phyloP scores from a whole-genome alignment of 2,113 vertebrate genomes.

The Trematocara zebra region DNA sequence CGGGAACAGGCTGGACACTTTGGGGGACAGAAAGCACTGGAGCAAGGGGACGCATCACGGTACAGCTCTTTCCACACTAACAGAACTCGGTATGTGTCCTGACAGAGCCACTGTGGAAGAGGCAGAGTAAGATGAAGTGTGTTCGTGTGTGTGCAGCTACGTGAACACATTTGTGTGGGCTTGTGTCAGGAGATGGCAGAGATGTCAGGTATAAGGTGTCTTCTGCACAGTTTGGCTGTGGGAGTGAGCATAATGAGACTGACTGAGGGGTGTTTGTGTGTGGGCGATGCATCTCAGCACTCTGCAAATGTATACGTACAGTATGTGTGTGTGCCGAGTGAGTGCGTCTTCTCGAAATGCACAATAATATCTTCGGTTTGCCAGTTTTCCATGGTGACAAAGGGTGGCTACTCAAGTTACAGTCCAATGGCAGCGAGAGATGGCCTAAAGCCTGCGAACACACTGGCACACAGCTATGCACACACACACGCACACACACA shows the following conservation, averaged over 20 bases:
- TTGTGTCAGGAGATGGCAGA: slow-evolving; percentile 54
- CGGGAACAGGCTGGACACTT: not conserved
- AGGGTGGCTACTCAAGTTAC: slow-evolving; percentile 28
- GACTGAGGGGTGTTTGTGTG: slow-evolving; percentile 57
- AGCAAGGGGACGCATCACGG: not conserved
- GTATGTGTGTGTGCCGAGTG: not conserved
- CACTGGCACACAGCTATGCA: not conserved
- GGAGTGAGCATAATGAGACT: slow-evolving; percentile 66
- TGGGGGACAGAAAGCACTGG: slow-evolving; percentile 2
- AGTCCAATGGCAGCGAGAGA: slow-evolving; percentile 7
- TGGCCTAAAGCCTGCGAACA: slow-evolving; percentile 14
- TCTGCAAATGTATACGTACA: slow-evolving; percentile 20
- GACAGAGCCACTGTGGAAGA: slow-evolving; percentile 35
- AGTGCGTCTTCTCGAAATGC: slow-evolving; percentile 1
- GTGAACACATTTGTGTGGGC: slow-evolving; percentile 37
- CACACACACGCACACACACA: not conserved
- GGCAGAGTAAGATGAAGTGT: not conserved
- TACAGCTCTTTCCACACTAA: not conserved
- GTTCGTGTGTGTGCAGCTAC: not conserved
- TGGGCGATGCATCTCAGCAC: slow-evolving; percentile 55
- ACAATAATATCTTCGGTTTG: slow-evolving; percentile 28
- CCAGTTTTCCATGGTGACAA: slow-evolving; percentile 9
- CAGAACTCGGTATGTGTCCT: slow-evolving; percentile 4
- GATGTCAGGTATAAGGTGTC: slow-evolving; percentile 68
- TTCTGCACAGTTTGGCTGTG: slow-evolving; percentile 60